Percentiles rank a stretch among this genome's conserved stretches.
Evolutionary conservation across 2,888 invertebrate species (phyloP).

Genomic region (Itoplectis maculator): DNA sequence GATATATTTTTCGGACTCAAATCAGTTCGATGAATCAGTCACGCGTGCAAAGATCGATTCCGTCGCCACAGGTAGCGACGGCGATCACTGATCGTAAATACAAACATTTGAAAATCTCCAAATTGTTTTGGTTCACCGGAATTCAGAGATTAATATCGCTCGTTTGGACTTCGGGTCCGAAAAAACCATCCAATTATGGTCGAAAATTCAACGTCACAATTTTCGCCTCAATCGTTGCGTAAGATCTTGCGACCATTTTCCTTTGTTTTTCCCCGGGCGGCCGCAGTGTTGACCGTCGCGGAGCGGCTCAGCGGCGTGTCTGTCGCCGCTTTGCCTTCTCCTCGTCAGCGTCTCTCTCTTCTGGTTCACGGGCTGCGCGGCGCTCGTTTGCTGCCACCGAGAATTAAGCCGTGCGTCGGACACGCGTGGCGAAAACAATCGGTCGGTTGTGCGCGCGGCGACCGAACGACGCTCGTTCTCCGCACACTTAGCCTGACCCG

Average conservation of each 20-base stretch:
- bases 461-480: conserved; percentile 30
- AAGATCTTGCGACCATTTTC: conserved; percentile 33
- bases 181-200: not conserved
- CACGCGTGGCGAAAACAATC: conserved; percentile 67
- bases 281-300: conserved; percentile 29
- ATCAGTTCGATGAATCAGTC: no score
- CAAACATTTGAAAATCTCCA: not conserved
- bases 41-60: no score
- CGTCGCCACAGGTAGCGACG: no score
- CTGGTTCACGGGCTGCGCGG: conserved; percentile 5
- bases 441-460: conserved; percentile 34
- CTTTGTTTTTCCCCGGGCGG: not conserved
- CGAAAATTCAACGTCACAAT: conserved; percentile 12
- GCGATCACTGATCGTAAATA: not conserved
- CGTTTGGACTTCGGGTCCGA: no score
- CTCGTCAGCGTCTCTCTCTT: conserved; percentile 50
- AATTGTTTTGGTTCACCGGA: not conserved
- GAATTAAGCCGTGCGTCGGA: conserved; percentile 60
- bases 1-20: no score
- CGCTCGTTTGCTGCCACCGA: conserved; percentile 53
- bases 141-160: not conserved
- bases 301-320: conserved; percentile 43
- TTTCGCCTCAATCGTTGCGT: conserved; percentile 34
- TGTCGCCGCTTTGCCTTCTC: conserved; percentile 41
- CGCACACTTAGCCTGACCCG: conserved; percentile 19